Evolutionary conservation across 2,888 invertebrate genomes (phyloP).

Genomic region (Gisinianus flammeolus): DNA sequence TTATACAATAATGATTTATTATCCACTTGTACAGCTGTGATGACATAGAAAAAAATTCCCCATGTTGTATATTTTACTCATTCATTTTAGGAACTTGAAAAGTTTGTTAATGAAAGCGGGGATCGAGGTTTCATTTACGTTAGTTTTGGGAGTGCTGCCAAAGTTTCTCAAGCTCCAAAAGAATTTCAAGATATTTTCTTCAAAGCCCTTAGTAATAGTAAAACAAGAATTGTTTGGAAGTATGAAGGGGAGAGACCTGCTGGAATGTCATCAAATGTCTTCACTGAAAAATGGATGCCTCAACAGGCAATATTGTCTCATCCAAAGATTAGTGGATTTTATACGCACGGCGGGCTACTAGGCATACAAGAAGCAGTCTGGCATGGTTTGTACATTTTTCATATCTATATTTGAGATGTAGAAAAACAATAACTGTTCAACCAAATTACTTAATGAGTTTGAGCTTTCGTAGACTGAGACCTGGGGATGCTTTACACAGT

Average conservation of each 20-base stretch:
- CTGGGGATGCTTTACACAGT: too few species aligned
- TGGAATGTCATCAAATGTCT: conserved; percentile 47
- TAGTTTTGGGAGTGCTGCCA: conserved; percentile 55
- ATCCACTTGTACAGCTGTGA: too few species aligned
- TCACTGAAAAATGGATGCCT: conserved; percentile 46
- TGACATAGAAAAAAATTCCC: background rate
- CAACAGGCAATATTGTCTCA: conserved; percentile 51
- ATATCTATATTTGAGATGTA: too few species aligned
- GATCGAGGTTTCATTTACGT: conserved; percentile 53
- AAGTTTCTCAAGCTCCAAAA: conserved; percentile 48
- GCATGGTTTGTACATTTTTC: conserved; percentile 63
- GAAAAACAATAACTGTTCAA: too few species aligned
- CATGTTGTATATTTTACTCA: background rate
- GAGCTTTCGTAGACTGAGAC: too few species aligned
- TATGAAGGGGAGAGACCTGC: conserved; percentile 44
- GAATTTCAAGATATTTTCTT: conserved; percentile 36
- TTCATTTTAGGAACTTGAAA: conserved; percentile 45
- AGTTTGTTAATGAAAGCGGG: conserved; percentile 48
- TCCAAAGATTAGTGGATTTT: conserved; percentile 67
- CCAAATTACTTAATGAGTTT: too few species aligned
- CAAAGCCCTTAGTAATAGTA: conserved; percentile 26
- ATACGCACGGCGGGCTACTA: conserved; percentile 73
- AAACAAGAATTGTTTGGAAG: conserved; percentile 47
- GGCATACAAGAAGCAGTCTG: conserved; percentile 70
- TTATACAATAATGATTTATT: background rate